phyloP scores from a whole-genome alignment of 2,888 invertebrate genomes.

The Nephrotoma flavescens region DNA sequence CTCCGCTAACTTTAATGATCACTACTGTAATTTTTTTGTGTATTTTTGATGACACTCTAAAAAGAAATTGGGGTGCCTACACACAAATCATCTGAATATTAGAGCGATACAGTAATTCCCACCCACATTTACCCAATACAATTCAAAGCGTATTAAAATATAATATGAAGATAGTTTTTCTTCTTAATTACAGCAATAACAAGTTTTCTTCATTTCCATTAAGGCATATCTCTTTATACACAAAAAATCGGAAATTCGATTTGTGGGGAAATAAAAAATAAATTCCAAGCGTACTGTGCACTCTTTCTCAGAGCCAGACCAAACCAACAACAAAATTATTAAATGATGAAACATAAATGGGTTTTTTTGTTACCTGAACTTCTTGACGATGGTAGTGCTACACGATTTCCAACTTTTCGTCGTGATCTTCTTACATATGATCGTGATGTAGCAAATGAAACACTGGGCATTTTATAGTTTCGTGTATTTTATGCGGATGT shows the following conservation, averaged over 20 bases:
- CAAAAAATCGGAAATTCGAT: background rate
- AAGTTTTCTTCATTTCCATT: background rate
- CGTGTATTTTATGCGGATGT: background rate
- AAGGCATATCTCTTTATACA: background rate
- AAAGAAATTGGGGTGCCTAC: background rate
- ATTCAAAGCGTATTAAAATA: background rate
- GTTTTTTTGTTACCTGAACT: conserved; percentile 23
- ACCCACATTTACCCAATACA: background rate
- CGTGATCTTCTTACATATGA: conserved; percentile 83
- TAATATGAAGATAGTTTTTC: background rate
- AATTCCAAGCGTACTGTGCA: background rate
- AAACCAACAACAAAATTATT: background rate
- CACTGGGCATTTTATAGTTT: conserved; percentile 69
- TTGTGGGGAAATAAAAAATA: background rate
- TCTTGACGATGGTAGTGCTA: conserved; percentile 30
- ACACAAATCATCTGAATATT: background rate
- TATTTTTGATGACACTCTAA: background rate
- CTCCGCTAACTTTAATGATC: background rate
- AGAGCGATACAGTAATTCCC: background rate
- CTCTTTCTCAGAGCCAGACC: background rate
- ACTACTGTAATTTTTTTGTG: background rate
- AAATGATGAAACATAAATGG: background rate
- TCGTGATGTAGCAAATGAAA: conserved; percentile 85
- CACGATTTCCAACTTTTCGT: conserved; percentile 81
- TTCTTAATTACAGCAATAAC: background rate